These are phyloP conservation scores for Tyria jacobaeae DNA, from an alignment of 2,888 invertebrate genomes.

Conservation along the genomic window DNA sequence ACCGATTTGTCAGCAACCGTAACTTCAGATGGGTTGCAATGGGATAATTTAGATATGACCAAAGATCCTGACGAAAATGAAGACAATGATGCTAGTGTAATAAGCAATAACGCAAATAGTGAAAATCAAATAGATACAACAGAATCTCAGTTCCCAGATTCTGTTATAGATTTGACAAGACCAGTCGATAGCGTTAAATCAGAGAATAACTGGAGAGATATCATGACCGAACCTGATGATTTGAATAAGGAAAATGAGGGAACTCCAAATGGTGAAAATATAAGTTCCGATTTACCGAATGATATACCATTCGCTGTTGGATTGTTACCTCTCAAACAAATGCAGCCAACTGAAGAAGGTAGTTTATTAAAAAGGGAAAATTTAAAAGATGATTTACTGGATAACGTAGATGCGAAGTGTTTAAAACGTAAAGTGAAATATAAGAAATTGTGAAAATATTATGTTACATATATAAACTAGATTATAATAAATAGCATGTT, in stretches of 20 bases:
- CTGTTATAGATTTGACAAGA: constrained; percentile 65
- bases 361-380: constrained; percentile 68
- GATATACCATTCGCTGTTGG: constrained; percentile 82
- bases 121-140: constrained; percentile 46
- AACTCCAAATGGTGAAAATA: constrained; percentile 41
- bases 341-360: constrained; percentile 60
- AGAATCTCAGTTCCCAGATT: constrained; percentile 50
- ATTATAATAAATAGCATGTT: constrained; percentile 28
- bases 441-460: constrained; percentile 66
- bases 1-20: constrained; percentile 52
- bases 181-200: constrained; percentile 53
- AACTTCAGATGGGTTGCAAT: constrained; percentile 50
- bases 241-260: constrained; percentile 63
- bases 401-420: constrained; percentile 74
- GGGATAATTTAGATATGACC: constrained; percentile 60
- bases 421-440: constrained; percentile 79
- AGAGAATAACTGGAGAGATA: constrained; percentile 59
- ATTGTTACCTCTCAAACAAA: constrained; percentile 73
- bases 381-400: constrained; percentile 60
- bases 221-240: constrained; percentile 51
- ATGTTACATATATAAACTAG: constrained; percentile 22
- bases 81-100: constrained; percentile 28
- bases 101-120: constrained; percentile 26
- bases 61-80: constrained; percentile 45
- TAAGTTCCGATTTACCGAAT: constrained; percentile 60